Conservation (phyloP, 2,888 invertebrate genomes). For the Morpho helenor region DNA sequence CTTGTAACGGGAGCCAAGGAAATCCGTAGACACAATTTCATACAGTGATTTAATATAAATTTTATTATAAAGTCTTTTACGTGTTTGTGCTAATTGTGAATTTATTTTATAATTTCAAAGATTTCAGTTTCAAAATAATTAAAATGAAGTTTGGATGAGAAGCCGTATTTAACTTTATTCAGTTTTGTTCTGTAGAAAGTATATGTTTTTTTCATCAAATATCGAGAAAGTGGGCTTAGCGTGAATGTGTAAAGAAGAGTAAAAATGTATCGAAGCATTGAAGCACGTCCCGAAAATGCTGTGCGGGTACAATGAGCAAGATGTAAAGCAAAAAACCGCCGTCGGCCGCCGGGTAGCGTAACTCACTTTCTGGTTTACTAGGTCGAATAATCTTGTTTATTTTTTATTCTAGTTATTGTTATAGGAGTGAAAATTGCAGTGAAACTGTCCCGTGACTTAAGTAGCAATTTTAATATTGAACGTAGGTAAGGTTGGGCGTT, state of each 20-base stretch:
- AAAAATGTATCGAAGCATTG: conserved; percentile 15
- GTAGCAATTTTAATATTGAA: conserved; percentile 25
- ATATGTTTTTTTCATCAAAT: neutral
- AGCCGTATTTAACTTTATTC: neutral
- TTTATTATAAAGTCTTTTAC: no score
- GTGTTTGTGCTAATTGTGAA: no score
- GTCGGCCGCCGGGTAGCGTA: conserved; percentile 46
- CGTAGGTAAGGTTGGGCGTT: conserved; percentile 20
- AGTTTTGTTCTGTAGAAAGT: neutral
- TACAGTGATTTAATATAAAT: neutral
- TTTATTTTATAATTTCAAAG: no score
- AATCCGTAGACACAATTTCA: neutral
- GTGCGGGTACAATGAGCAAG: conserved; percentile 38
- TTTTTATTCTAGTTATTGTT: conserved; percentile 44
- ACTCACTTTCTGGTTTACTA: conserved; percentile 61
- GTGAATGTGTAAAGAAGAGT: conserved; percentile 5
- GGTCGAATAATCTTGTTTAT: conserved; percentile 60
- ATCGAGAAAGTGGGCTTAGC: conserved; percentile 1
- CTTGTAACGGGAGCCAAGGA: neutral
- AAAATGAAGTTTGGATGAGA: no score
- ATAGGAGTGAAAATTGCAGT: conserved; percentile 52
- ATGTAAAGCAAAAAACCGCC: conserved; percentile 50
- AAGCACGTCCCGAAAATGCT: conserved; percentile 24
- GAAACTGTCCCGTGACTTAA: conserved; percentile 51
- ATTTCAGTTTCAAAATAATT: no score